Base-by-base conservation (phyloP, 2,888 invertebrate genomes). In the Odontomyia ornata region DNA sequence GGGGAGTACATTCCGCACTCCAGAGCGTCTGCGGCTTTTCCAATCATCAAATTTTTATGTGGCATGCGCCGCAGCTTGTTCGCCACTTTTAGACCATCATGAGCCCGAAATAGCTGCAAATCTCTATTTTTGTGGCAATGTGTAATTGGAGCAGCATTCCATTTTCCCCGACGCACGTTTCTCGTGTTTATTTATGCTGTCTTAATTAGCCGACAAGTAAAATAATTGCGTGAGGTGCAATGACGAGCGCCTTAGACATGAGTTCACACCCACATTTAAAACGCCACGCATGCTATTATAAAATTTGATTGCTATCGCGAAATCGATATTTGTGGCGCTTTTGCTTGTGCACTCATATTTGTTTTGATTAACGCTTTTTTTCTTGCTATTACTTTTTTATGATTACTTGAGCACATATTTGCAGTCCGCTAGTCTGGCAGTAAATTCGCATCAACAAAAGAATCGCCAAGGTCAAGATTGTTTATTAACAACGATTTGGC, bases 111-210 rank as follows among this genome's bases (percentile, higher is more conserved):
- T 64, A 64, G n/a, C n/a, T 28, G 7, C 13, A 23, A 27, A 25
- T 30, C 7, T 64, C 64, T 64, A 30, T 64, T 64, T 30, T 30
- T 13, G 64, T 13, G 9, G 64, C 64, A 30, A 15, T 18, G 28
- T 64, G 64, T 64, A 64, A 64, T 64, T 64, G 64, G 64, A 64
- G 67, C 18, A 71, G 46, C 25, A 25, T 71, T 71, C 23, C 27
- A 71, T 71, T 71, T 52, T 71, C 25, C 5, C 15, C 28, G 13
- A n/a, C 47, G 71, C 52, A 52, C 47, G 47, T 71, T 71, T 52
- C 71, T 71, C 27, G 2, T 71, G 71, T 71, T 71, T 71, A 71
- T 71, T 71, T 71, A 47, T 47, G 18, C 36, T 67, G n/a, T 23
- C n/a, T 27, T 21, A 67, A 46, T 67, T 2, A 27, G 47, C 71